These are phyloP conservation scores for Periphyllus acericola DNA, from an alignment of 2,888 invertebrate species.

Conservation along the genomic window DNA sequence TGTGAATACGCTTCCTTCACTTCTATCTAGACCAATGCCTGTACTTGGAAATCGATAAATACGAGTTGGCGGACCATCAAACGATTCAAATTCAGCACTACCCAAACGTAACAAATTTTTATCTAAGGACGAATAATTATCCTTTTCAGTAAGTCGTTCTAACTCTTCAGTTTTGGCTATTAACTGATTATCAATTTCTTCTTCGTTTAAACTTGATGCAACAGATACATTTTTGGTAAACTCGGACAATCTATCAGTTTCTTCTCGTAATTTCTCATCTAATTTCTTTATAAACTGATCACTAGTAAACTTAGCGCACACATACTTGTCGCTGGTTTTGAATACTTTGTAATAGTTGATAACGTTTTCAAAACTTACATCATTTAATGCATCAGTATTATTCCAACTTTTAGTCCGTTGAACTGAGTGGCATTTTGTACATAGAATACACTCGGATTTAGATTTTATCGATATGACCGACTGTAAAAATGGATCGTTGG, in stretches of 20 bases:
- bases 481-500: constrained; percentile 16
- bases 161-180: constrained; percentile 28
- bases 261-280: constrained; percentile 35
- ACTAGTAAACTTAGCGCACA: constrained; percentile 44
- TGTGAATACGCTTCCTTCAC: constrained; percentile 64
- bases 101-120: constrained; percentile 62
- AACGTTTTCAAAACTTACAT: constrained; percentile 55
- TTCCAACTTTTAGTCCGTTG: constrained; percentile 55
- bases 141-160: constrained; percentile 1
- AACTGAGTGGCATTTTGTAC: constrained; percentile 37
- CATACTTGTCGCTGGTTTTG: constrained; percentile 42
- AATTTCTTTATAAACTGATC: constrained; percentile 34
- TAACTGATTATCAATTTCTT: constrained; percentile 21
- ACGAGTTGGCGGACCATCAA: constrained; percentile 54
- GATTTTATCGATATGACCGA: constrained; percentile 13
- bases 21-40: constrained; percentile 64
- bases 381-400: constrained; percentile 40
- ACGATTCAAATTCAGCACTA: constrained; percentile 62
- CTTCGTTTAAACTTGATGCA: constrained; percentile 11
- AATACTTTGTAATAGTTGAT: constrained; percentile 57
- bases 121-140: constrained; percentile 1
- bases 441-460: constrained; percentile 38
- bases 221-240: constrained; percentile 6
- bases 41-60: constrained; percentile 64
- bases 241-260: constrained; percentile 20